phyloP scores from a whole-genome alignment of 1,140 invertebrate genomes.

The Listronotus bonariensis region DNA sequence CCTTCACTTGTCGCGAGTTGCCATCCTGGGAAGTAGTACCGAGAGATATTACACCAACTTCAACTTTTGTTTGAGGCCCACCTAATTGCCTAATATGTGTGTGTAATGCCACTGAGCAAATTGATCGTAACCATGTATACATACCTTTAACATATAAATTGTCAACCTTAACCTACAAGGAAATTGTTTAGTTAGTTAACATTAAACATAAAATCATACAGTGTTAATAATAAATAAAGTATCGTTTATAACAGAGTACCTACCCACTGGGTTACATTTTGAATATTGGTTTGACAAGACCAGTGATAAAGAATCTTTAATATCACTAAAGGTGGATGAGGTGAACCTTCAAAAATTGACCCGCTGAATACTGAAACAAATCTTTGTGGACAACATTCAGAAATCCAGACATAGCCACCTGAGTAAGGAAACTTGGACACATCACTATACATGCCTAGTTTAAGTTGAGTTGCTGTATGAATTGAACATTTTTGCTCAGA shows the following conservation, averaged over 20 bases:
- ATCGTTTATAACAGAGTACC: constrained; percentile 17
- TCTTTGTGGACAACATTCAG: constrained; percentile 78
- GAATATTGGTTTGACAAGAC: constrained; percentile 85
- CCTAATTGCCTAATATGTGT: constrained; percentile 74
- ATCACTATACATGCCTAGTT: constrained; percentile 83
- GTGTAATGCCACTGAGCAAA: constrained; percentile 78
- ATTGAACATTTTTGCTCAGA: constrained; percentile 75
- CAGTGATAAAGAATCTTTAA: constrained; percentile 88
- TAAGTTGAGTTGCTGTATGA: constrained; percentile 69
- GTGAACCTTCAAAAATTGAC: constrained; percentile 83
- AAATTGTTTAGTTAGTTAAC: background rate
- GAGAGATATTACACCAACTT: constrained; percentile 85
- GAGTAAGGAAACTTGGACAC: constrained; percentile 81
- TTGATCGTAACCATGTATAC: constrained; percentile 75
- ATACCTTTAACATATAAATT: constrained; percentile 77
- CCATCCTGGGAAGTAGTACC: constrained; percentile 86
- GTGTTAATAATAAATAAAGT: no score
- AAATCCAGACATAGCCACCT: constrained; percentile 88
- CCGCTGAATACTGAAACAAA: constrained; percentile 85
- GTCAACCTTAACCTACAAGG: constrained; percentile 71
- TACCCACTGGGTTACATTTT: constrained; percentile 84
- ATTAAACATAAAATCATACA: no score
- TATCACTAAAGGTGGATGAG: constrained; percentile 77
- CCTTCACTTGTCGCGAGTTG: constrained; percentile 78
- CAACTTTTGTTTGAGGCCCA: constrained; percentile 67